Conservation (phyloP, 2,113 vertebrate genomes). For the Tychaedon coryphoeus region DNA sequence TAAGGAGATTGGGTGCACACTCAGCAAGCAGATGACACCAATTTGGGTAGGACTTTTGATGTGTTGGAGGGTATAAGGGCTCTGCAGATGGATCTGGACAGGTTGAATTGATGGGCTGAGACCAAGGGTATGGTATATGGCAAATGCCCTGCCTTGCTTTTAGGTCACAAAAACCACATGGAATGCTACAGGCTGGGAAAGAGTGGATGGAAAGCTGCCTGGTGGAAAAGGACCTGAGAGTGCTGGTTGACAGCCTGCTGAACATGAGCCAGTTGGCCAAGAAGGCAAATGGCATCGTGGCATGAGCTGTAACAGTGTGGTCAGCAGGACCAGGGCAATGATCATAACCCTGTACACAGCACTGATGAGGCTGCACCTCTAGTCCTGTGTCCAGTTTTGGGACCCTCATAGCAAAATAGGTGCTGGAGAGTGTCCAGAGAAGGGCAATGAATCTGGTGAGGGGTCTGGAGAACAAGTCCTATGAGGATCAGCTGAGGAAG, state of each 20-base stretch:
- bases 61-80: neutral
- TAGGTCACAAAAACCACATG: neutral
- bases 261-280: neutral
- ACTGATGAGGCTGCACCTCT: neutral
- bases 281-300: neutral
- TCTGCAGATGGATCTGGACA: neutral
- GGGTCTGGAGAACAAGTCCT: neutral
- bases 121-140: neutral
- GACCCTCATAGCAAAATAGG: neutral
- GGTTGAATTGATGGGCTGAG: neutral
- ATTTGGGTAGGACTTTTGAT: neutral
- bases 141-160: neutral
- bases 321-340: neutral
- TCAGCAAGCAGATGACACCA: neutral
- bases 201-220: neutral
- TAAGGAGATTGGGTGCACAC: neutral
- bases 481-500: neutral
- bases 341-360: rapidly evolving
- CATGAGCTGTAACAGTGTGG: too few species aligned
- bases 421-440: neutral
- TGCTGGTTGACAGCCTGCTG: neutral
- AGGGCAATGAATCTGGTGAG: neutral
- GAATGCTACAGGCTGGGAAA: neutral
- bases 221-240: neutral
- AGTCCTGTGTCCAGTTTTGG: neutral